Evolutionary conservation across 2,888 invertebrate genomes (phyloP), one percentile per base, ranked within the genome.

Genomic region (Spodoptera littoralis): DNA sequence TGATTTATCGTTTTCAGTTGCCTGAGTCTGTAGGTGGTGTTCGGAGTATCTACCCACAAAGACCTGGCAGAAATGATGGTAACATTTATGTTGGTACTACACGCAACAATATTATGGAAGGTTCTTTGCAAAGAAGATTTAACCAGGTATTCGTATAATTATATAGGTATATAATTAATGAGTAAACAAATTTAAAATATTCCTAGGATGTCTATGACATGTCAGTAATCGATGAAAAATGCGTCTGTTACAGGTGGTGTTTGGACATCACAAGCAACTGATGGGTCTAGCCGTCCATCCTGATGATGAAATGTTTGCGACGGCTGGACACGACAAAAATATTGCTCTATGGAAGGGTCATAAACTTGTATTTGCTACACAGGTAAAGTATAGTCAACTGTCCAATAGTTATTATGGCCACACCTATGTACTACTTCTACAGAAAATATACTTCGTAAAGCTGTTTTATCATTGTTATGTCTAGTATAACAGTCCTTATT

Each of bases 1-100:
- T 18, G 18, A 18, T 18, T 18, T 18, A 6, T 30, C 4, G 4
- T 36, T 36, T 90, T 61, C 76, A 98, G 98, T 90, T 98, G 51
- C 97, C 98, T 0, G 98, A 98, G 88, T 95, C 96, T 8, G 97
- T 97, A 18, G 98, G 98, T n/a, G 98, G 98, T 3, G 97, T 98
- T 0, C 96, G 98, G 47, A 98, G 97, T 66, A 97, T 99, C 76
- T 98, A 98, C 80, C 98, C 98, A 1, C 98, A 98, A 90, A 95
- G 98, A 67, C 97, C 98, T 0, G 98, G 98, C 0, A 95, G 98
- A 75, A 97, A 98, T 79, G 98, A 98, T 85, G 98, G 98, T 6
- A 98, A 98, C 84, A 96, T 99, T 74, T 99, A 98, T 86, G 97
- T 98, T 0, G 98, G 98, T 9, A 99, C 98, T 3, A 98, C 98